Conservation (phyloP, 2,797 vertebrate species). For the Lates japonicus region DNA sequence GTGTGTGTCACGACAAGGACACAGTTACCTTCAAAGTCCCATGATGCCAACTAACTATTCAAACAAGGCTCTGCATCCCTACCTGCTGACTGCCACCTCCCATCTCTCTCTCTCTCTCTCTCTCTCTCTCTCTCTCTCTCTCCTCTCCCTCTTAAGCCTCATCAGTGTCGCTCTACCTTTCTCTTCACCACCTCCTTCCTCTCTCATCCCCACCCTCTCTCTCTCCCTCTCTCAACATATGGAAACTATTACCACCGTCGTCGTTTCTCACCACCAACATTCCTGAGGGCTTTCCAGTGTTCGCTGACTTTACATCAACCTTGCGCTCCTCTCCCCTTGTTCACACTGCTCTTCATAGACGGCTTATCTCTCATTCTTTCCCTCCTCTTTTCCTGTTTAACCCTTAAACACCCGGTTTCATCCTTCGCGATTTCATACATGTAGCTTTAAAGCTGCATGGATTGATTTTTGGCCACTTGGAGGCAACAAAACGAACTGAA, state of each 20-base stretch:
- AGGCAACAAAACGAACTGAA: background rate
- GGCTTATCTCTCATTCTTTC: conserved; percentile 42
- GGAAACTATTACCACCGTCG: conserved; percentile 82
- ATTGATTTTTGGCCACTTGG: background rate
- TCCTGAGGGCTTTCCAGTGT: conserved; percentile 82
- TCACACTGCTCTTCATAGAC: conserved; percentile 54
- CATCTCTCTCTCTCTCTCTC: conserved; percentile 21
- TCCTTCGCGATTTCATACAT: background rate
- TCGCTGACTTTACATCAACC: conserved; percentile 84
- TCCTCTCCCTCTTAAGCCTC: conserved; percentile 1
- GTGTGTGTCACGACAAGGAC: conserved; percentile 80
- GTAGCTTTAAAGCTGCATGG: background rate
- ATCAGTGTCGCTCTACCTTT: conserved; percentile 34
- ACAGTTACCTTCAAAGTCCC: conserved; percentile 84
- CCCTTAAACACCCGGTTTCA: conserved; percentile 9
- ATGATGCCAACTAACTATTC: conserved; percentile 75
- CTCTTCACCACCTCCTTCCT: conserved; percentile 21
- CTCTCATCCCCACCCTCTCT: conserved; percentile 21
- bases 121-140: conserved; percentile 17
- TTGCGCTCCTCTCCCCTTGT: conserved; percentile 72
- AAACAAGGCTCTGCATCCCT: conserved; percentile 64
- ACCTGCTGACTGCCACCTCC: conserved; percentile 64
- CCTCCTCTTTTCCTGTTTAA: conserved; percentile 16
- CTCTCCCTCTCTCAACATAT: conserved; percentile 72
- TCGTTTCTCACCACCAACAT: conserved; percentile 82